Base-by-base conservation (phyloP, 1,140 invertebrate genomes). In the Danaus melanippus region DNA sequence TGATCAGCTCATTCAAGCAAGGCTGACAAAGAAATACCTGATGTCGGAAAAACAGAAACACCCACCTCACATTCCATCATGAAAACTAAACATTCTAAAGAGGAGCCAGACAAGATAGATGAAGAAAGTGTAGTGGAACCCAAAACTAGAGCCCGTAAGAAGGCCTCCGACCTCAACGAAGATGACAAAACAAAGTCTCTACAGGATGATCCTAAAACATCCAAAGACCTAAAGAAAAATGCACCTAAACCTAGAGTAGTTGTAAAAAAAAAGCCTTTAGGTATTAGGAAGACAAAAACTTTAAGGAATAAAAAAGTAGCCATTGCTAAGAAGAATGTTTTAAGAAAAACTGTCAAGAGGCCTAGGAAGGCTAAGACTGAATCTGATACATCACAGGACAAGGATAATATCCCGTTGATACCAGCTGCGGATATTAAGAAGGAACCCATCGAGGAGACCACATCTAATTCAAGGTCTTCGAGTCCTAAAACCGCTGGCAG, bases 31-130 rank as follows among this genome's bases (percentile, higher is more conserved):
- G 64, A 74, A 69, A 59, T 72, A 79, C 81, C 84, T 84, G 69
- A 86, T 86, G 84, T 85, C 84, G 76, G 70, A 76, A 66, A 63
- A 73, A 82, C 76, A 74, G 80, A 73, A 59, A 56, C 72, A 74
- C 67, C 75, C 69, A 75, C 75, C 69, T 71, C 63, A 84, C 74
- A 86, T 84, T 84, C 82, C 84, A 86, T 71, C 74, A 86, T 86
- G 84, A 86, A 86, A 83, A 84, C 84, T 70, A 86, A 86, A 67
- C 84, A 86, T 64, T 55, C 58, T 59, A 86, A 86, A 69, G 81
- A 86, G 55, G 84, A 86, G 58, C 65, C 67, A 55, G 84, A 86
- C 48, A 84, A 84, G 69, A 78, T 74, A 39, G 84, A 86, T 79
- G 84, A 86, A 45, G 84, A 86, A 56, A 67, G 70, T 48, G 50